A percentile compares a stretch with the other conserved stretches of the same genome.
These are phyloP conservation scores for Hippocampus abdominalis DNA, from an alignment of 2,113 vertebrate genomes.

Conservation along the genomic window DNA sequence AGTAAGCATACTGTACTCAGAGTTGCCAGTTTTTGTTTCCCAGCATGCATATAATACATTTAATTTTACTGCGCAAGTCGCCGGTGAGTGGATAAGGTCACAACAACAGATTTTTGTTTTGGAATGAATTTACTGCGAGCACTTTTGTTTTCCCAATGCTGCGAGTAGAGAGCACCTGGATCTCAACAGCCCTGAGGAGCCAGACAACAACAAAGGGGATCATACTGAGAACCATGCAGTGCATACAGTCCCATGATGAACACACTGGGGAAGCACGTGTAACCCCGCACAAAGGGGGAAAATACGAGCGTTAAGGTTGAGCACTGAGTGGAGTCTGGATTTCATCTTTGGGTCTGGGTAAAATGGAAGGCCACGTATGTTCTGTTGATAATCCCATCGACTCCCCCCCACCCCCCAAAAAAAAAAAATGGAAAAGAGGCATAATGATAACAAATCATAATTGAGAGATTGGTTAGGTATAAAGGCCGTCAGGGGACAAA, in stretches of 20 bases:
- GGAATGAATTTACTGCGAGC: slow-evolving; percentile 1
- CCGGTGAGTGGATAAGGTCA: neutral
- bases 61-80: neutral
- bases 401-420: accelerated
- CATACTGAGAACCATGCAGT: slow-evolving; percentile 21
- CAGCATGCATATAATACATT: neutral
- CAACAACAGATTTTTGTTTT: neutral
- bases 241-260: slow-evolving; percentile 13
- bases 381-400: neutral
- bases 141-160: slow-evolving; percentile 13
- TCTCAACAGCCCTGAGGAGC: slow-evolving; percentile 24
- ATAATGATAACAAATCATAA: slow-evolving; percentile 3
- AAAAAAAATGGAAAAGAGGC: neutral
- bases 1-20: neutral
- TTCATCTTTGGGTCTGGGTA: neutral
- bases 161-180: slow-evolving; percentile 10
- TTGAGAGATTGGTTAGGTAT: slow-evolving; percentile 1
- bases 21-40: neutral
- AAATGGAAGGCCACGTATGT: neutral
- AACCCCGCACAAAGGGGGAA: neutral
- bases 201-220: slow-evolving; percentile 32
- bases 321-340: neutral
- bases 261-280: slow-evolving; percentile 15
- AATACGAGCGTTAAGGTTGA: neutral
- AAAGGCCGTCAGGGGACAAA: slow-evolving; percentile 6